Base-by-base conservation (phyloP, 1,140 invertebrate genomes). In the Drosophila ogumai region DNA sequence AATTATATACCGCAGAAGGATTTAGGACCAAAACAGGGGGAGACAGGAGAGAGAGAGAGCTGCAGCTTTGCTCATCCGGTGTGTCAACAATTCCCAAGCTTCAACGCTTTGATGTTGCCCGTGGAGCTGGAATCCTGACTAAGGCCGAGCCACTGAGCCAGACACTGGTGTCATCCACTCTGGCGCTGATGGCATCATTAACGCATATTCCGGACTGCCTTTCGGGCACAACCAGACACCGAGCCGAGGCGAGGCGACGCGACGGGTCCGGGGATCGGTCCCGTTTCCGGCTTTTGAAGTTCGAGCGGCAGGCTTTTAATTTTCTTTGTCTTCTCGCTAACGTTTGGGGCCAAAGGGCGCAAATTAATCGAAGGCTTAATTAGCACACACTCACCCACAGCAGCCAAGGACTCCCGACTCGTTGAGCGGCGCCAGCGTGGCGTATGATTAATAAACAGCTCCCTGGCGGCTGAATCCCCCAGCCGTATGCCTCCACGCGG, bases 41-140 rank as follows among this genome's bases (percentile, higher is more conserved):
- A 49, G 25, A 43, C 13, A 47, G 8, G n/a, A 64, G 61, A 52
- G 57, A 64, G 61, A 52, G 52, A 49, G 64, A 40, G 66, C 46
- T 46, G 19, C 41, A 50, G 75, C 59, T 78, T 50, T 85, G 82
- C 75, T 91, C 78, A 91, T 91, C 87, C 88, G 87, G 87, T 91
- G 88, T 91, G 88, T 91, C 82, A 91, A 91, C 88, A 91, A 91
- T 91, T 91, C 78, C 77, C 87, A 91, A 87, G 87, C 88, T 87
- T 91, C 73, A 91, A 91, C 88, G 82, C 88, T 91, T 91, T 91
- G 88, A 91, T 87, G 88, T 91, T 69, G 77, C 61, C 72, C 56
- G 55, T 59, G 59, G 34, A 32, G 28, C 47, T 32, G 34, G 40
- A 50, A 19, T 7, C 34, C 52, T 10, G 31, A 57, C 49, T 71